Conservation (phyloP, 2,888 invertebrate genomes). For the Desoria tigrina region DNA sequence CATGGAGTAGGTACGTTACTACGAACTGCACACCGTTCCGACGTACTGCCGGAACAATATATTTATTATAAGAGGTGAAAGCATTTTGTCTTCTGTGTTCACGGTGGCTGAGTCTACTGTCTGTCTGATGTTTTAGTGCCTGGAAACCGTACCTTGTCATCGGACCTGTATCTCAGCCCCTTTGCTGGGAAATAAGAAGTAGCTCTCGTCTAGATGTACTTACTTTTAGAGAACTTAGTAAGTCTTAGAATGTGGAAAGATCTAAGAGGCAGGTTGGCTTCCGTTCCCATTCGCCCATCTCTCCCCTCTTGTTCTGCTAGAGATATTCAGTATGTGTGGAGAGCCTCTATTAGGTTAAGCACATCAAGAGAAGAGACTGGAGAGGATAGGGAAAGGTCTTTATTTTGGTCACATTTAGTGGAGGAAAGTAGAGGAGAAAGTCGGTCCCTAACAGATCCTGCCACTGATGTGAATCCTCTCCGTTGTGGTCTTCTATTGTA, state of each 20-base stretch:
- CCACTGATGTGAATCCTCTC: not conserved
- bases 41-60: no score
- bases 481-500: not conserved
- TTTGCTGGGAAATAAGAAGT: no score
- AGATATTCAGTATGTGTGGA: no score
- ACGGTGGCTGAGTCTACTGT: conserved; percentile 7
- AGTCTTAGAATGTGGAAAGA: no score
- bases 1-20: not conserved
- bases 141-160: not conserved
- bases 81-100: conserved; percentile 13
- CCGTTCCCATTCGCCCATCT: no score
- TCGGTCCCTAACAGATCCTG: not conserved
- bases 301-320: no score
- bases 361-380: conserved; percentile 2
- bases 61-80: conserved; percentile 8
- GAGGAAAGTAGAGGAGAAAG: not conserved
- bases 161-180: not conserved
- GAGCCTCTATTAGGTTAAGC: conserved; percentile 13
- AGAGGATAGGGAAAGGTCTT: conserved; percentile 6
- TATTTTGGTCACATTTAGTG: conserved; percentile 3
- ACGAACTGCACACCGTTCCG: not conserved
- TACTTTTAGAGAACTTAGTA: no score
- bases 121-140: not conserved
- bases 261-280: no score
- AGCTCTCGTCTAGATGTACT: no score